phyloP scores from a whole-genome alignment of 2,888 invertebrate species.

The Diaperis boleti region DNA sequence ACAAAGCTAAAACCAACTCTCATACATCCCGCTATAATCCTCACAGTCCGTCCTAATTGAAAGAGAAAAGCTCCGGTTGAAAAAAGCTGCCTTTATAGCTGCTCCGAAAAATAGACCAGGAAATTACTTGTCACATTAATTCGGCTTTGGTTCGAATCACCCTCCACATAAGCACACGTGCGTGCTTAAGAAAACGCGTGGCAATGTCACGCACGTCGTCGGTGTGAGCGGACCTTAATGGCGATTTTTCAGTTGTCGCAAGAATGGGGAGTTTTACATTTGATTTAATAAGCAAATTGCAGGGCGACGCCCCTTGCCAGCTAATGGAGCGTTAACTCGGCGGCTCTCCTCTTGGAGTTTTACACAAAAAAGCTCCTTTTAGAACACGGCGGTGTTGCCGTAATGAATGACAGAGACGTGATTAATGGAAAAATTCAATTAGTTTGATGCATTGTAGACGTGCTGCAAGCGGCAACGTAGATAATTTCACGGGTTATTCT shows the following conservation, averaged over 20 bases:
- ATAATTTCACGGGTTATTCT: conserved; percentile 38
- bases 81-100: conserved; percentile 5
- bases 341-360: conserved; percentile 26
- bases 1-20: too few relatives aligned
- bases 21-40: conserved; percentile 3
- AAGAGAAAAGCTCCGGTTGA: conserved; percentile 9
- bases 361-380: conserved; percentile 43
- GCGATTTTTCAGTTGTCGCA: conserved; percentile 34
- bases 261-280: conserved; percentile 44
- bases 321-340: conserved; percentile 40
- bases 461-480: conserved; percentile 25
- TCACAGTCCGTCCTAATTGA: conserved; percentile 9
- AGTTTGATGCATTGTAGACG: conserved; percentile 47
- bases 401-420: conserved; percentile 53
- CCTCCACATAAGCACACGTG: conserved; percentile 22
- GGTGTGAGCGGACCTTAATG: conserved; percentile 26
- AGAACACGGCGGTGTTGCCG: conserved; percentile 48
- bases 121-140: conserved; percentile 50
- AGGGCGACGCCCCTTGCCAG: conserved; percentile 47
- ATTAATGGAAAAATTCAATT: conserved; percentile 58
- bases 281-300: conserved; percentile 52
- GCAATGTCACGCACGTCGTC: conserved; percentile 25
- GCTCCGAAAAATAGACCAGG: conserved; percentile 28
- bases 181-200: conserved; percentile 30
- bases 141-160: conserved; percentile 29